Percentiles rank a stretch among this genome's conserved stretches.
These are phyloP conservation scores for Grallaria varia DNA, from an alignment of 2,113 vertebrate genomes.

Conservation along the genomic window DNA sequence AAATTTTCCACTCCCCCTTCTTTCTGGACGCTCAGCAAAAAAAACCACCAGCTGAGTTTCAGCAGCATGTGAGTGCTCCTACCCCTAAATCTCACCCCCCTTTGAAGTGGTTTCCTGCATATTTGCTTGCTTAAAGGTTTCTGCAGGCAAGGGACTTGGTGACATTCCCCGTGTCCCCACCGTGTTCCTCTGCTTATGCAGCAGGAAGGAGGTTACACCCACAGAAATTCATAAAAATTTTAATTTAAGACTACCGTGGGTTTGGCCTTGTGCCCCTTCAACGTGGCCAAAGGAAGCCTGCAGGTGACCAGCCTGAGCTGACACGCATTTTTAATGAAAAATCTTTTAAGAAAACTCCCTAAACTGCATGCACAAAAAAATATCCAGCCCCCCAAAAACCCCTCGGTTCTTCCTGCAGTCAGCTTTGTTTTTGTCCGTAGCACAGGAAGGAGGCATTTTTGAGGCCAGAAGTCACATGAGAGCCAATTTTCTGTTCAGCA, in stretches of 20 bases:
- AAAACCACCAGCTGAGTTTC: neutral
- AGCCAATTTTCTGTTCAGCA: neutral
- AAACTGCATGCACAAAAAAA: neutral
- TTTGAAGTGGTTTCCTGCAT: accelerated
- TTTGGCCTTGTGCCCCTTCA: neutral
- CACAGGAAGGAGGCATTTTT: neutral
- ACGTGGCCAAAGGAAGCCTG: neutral
- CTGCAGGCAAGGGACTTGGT: accelerated
- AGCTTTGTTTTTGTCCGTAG: neutral
- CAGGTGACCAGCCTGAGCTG: neutral
- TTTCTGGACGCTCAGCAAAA: neutral
- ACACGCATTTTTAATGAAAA: neutral
- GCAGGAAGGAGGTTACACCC: neutral
- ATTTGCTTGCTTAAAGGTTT: neutral
- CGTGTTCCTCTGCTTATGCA: neutral
- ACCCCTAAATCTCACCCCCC: neutral
- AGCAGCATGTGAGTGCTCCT: neutral
- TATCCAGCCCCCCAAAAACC: neutral
- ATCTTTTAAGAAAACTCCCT: too few relatives aligned
- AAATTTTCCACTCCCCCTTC: neutral
- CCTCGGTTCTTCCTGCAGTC: neutral
- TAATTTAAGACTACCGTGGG: too few relatives aligned
- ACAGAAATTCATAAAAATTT: neutral
- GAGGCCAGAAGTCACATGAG: neutral
- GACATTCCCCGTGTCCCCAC: neutral